Evolutionary conservation across 2,113 vertebrate genomes (phyloP).

Genomic region (Protomyctophum bolini): DNA sequence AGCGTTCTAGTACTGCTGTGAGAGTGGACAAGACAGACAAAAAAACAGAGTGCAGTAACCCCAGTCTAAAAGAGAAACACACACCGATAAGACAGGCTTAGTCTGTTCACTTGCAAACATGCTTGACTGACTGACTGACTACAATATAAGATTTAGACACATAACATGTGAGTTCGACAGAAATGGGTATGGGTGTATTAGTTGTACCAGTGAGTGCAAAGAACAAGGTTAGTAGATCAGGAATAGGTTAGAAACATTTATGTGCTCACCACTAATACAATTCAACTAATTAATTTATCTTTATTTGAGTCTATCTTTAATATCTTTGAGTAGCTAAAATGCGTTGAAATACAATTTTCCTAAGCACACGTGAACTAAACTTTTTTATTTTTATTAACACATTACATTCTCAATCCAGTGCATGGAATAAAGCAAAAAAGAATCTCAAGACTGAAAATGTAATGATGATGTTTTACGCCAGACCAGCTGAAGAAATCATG

Average conservation of each 20-base stretch:
- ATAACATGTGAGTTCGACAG: constrained; percentile 54
- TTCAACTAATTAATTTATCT: background rate
- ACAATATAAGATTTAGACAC: constrained; percentile 51
- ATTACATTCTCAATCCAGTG: background rate
- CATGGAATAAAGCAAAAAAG: too few species aligned
- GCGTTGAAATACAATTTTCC: too few species aligned
- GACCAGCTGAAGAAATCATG: too few species aligned
- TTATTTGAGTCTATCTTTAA: background rate
- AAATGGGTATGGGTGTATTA: constrained; percentile 49
- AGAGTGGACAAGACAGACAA: constrained; percentile 55
- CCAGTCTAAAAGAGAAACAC: constrained; percentile 32
- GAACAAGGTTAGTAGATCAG: constrained; percentile 4
- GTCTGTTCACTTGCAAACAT: constrained; percentile 61
- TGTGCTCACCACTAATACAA: background rate
- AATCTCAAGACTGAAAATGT: too few species aligned
- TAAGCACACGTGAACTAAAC: too few species aligned
- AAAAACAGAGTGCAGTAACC: constrained; percentile 21
- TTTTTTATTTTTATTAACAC: too few species aligned
- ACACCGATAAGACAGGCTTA: constrained; percentile 57
- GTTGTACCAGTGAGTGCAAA: constrained; percentile 30
- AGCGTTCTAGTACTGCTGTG: constrained; percentile 36
- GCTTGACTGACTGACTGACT: constrained; percentile 1
- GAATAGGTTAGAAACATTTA: background rate
- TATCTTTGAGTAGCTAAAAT: background rate
- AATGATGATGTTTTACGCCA: too few species aligned